Base-by-base conservation (phyloP, 2,797 vertebrate species). In the Podarcis lilfordi region DNA sequence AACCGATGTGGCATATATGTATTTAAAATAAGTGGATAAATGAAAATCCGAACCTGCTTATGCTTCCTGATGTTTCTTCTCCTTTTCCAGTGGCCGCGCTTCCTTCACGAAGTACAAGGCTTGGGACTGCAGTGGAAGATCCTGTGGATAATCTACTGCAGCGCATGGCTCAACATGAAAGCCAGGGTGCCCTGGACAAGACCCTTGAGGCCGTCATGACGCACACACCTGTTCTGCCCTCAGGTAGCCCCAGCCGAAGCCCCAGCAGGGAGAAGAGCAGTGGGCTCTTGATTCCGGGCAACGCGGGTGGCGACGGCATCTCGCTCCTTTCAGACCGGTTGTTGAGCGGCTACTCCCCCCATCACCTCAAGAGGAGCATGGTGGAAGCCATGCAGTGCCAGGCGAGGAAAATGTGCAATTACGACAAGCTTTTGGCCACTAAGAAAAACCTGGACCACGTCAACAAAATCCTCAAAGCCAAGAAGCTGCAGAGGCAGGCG, bases 391-490 rank as follows among this genome's bases (percentile, higher is more conserved):
- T 97, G 95, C 97, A 97, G 66, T 95, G 96, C 21, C 97, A 97
- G 80, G 97, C 97, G 1, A 95, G 97, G 92, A 97, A 96, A 93
- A 97, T 97, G 96, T 97, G 96, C 96, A 97, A 96, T 95, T 97
- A 97, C 45, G 95, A 97, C 95, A 97, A 98, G 91, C 97, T 97
- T 85, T 97, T 97, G 93, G 97, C 98, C 78, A 98, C 96, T 21
- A 99, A 99, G 97, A 98, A 98, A 97, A 99, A 98, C 97, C 96
- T 99, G 92, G 98, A 99, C 92, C 99, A 99, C 7, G 99, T 99
- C 96, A 99, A 99, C 97, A 99, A 99, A 95, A 99, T 99, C 91
- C 97, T 99, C 90, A 98, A 99, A 75, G 99, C 98, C 95, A 99
- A 99, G 96, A 99, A 99, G 92, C 98, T 99, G 85, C 99, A 99